phyloP scores from a whole-genome alignment of 2,113 vertebrate genomes.

The Lepus americanus region DNA sequence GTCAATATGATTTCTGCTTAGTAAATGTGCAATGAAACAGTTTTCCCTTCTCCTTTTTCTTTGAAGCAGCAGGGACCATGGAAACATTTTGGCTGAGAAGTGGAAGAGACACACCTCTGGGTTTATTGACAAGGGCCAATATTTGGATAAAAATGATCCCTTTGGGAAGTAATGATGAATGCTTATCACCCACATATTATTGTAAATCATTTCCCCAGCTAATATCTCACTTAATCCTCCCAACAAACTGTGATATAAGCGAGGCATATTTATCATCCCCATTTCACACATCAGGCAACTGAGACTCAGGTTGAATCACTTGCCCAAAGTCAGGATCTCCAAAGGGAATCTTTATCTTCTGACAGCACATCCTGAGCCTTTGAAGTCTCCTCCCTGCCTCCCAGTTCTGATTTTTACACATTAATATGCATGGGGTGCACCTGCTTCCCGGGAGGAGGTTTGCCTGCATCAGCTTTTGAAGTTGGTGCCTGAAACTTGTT shows the following conservation, averaged over 20 bases:
- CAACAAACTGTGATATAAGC: not conserved
- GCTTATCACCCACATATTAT: not conserved
- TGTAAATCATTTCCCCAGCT: not conserved
- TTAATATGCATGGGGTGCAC: conserved; percentile 66
- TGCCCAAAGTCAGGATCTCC: not conserved
- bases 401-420: conserved; percentile 17
- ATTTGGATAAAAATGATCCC: not conserved
- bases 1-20: not conserved
- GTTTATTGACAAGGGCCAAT: not conserved
- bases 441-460: conserved; percentile 41
- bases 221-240: not conserved
- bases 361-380: conserved; percentile 24
- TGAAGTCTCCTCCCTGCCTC: conserved; percentile 48
- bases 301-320: conserved; percentile 44
- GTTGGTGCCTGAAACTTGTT: conserved; percentile 72
- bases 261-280: conserved; percentile 5
- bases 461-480: conserved; percentile 73
- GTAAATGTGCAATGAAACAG: not conserved
- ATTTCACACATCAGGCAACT: conserved; percentile 1
- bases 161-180: not conserved
- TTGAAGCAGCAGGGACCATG: not conserved
- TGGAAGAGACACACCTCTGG: not conserved
- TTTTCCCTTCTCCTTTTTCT: not conserved
- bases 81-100: conserved; percentile 25
- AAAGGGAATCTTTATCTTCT: not conserved